Percentiles rank a stretch among this genome's conserved stretches.
These are phyloP conservation scores for Zaprionus inermis DNA, from an alignment of 1,140 invertebrate species.

Conservation along the genomic window DNA sequence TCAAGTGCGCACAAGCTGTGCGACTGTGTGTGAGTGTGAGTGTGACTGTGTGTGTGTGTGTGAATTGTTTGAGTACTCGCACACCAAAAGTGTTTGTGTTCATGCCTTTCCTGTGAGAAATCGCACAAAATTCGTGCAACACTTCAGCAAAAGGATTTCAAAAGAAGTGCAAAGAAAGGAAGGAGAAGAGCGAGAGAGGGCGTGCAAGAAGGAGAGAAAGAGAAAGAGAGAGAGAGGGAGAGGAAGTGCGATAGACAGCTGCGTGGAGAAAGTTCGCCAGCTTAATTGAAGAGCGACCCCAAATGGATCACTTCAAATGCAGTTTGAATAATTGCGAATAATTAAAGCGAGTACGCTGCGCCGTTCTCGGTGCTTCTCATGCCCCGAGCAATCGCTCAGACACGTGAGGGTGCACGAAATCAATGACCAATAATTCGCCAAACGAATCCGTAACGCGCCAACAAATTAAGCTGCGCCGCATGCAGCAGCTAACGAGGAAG, in stretches of 20 bases:
- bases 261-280: slow-evolving; percentile 19
- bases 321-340: slow-evolving; percentile 83
- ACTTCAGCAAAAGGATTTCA: slow-evolving; percentile 41
- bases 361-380: slow-evolving; percentile 28
- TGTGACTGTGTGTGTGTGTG: slow-evolving; percentile 19
- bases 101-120: slow-evolving; percentile 83
- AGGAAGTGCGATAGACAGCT: slow-evolving; percentile 17
- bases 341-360: slow-evolving; percentile 67
- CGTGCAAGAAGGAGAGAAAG: neutral
- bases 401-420: slow-evolving; percentile 58
- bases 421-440: slow-evolving; percentile 82
- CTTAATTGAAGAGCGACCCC: slow-evolving; percentile 74
- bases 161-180: neutral
- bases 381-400: slow-evolving; percentile 16
- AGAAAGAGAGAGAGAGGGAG: slow-evolving; percentile 36
- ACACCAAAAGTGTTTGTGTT: slow-evolving; percentile 77
- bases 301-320: slow-evolving; percentile 83
- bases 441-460: slow-evolving; percentile 62
- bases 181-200: slow-evolving; percentile 12
- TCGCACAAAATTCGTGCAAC: slow-evolving; percentile 71
- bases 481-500: neutral
- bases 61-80: slow-evolving; percentile 43
- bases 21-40: slow-evolving; percentile 9
- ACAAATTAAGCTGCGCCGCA: slow-evolving; percentile 29
- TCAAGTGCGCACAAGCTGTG: slow-evolving; percentile 13